Conservation (phyloP, 2,797 vertebrate species). For the Falco rusticolus region DNA sequence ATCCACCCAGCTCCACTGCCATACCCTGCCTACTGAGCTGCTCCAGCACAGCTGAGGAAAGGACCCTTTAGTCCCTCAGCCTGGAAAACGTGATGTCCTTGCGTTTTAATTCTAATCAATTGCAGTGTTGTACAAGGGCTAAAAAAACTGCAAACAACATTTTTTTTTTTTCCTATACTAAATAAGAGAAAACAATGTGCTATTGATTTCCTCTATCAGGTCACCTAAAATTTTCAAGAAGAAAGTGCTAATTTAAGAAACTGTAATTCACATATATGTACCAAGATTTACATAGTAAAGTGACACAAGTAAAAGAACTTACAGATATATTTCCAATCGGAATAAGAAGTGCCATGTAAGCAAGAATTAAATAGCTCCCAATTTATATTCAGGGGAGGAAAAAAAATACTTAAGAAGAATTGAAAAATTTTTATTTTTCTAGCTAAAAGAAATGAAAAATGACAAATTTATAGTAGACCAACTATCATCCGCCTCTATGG, state of each 20-base stretch:
- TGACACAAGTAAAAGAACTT: background rate
- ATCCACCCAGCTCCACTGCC: background rate
- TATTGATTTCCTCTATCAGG: background rate
- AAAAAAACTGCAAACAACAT: background rate
- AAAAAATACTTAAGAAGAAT: background rate
- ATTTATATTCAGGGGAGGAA: accelerated
- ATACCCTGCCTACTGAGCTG: background rate
- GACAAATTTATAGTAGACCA: background rate
- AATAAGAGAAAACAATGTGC: background rate
- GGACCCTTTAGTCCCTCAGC: background rate
- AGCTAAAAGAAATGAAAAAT: background rate
- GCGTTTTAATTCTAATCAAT: background rate
- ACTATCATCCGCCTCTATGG: background rate
- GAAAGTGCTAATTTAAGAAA: background rate
- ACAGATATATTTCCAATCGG: background rate
- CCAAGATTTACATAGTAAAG: background rate
- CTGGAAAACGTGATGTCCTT: background rate
- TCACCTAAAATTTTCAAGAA: background rate
- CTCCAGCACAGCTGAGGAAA: background rate
- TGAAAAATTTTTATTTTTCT: background rate
- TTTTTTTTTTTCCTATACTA: background rate
- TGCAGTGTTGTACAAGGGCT: background rate
- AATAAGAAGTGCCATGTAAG: background rate
- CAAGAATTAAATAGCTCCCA: background rate
- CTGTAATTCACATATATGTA: background rate